Conservation (phyloP, 2,113 vertebrate species). For the Xiphias gladius region DNA sequence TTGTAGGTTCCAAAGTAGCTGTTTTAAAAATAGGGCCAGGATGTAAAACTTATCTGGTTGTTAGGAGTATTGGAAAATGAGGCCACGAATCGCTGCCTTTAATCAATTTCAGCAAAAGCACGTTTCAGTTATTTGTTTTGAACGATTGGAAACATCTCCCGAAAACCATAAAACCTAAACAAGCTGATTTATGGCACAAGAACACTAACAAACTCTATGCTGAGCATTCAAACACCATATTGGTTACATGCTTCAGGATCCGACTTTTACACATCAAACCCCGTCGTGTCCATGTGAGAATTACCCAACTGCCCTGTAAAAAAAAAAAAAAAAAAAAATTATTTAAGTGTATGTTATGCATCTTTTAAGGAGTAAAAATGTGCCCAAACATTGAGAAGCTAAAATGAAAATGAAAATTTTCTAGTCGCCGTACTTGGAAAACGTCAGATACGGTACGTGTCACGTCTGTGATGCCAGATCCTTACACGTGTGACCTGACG, state of each 20-base stretch:
- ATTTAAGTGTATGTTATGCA: background rate
- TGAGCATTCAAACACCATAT: background rate
- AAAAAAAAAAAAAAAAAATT: too few species aligned
- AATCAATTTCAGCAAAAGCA: background rate
- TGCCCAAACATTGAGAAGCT: background rate
- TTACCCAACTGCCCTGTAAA: too few species aligned
- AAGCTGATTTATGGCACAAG: background rate
- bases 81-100: constrained; percentile 11
- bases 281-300: background rate
- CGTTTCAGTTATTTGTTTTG: background rate
- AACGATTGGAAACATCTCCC: background rate
- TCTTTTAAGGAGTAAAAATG: background rate
- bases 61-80: background rate
- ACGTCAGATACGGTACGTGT: background rate
- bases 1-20: background rate
- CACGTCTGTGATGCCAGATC: background rate
- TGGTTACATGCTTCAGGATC: background rate
- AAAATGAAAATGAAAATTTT: background rate
- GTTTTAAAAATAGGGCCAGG: background rate
- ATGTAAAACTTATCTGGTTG: too few species aligned
- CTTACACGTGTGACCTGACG: background rate
- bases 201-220: background rate
- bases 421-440: too few species aligned
- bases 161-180: background rate
- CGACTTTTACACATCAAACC: background rate